Base-by-base conservation (phyloP, 1,140 invertebrate species). In the Drosophila sechellia region DNA sequence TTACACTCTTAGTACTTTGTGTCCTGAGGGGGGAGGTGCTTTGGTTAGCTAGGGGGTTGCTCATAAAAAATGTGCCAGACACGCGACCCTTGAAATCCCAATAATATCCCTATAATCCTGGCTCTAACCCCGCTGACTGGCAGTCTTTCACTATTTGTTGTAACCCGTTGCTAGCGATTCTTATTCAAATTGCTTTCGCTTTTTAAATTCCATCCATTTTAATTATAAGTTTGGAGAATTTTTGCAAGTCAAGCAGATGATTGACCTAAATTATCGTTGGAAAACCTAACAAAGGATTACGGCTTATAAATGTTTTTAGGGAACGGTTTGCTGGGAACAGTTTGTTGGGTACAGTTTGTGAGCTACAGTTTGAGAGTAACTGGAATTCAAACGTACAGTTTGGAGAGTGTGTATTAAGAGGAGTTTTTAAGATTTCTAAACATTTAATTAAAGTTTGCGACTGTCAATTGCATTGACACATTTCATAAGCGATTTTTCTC, bases 211-310 rank as follows among this genome's bases (percentile, higher is more conserved):
- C 20, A 15, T 60, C 54, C 42, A 79, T 68, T 79, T 79, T 76
- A 87, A 71, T 71, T 70, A 57, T 27, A 72, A 52, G 75, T 73
- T 77, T 69, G 75, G 46, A 70, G 54, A 46, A 75, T 61, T 79
- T 50, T 42, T 52, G 72, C 72, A 80, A 89, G 84, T 89, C 77
- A 90, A 90, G 84, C 84, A 74, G 79, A 70, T 66, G 71, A 90
- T 87, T 87, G 84, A 84, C 84, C 76, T 53, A 79, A 72, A 72
- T 79, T 65, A 48, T 71, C 68, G 54, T 17, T 46, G 35, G 42
- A 27, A 70, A 12, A n/a, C 35, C 55, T 35, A 71, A 57, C 68
- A 70, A 71, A 71, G 68, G 65, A 71, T 59, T 35, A 45, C 0
- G 35, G 35, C 54, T 20, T 45, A 40, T 22, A 31, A 22, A 15